Evolutionary conservation across 1,140 invertebrate genomes (phyloP).

Genomic region (Armadillidium nasatum): DNA sequence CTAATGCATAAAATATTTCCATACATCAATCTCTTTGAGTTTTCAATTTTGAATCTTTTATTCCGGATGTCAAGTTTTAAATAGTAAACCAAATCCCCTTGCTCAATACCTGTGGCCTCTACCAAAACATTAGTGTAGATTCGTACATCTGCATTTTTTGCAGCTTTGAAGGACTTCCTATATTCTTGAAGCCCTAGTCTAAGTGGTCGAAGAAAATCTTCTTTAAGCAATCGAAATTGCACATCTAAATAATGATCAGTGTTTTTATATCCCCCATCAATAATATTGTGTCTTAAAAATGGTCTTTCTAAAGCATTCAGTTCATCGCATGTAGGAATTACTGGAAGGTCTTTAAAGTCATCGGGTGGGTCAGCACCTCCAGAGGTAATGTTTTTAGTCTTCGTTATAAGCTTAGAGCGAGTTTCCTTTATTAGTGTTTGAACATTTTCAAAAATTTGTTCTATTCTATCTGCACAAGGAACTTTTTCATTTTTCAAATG

Average conservation of each 20-base stretch:
- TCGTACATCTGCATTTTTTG: slow-evolving; percentile 23
- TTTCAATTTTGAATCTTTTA: slow-evolving; percentile 38
- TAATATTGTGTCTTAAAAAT: slow-evolving; percentile 58
- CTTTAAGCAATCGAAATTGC: slow-evolving; percentile 67
- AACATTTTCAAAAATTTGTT: too few species aligned
- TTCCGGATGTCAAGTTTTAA: slow-evolving; percentile 19
- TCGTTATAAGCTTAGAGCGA: too few species aligned
- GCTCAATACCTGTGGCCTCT: slow-evolving; percentile 19
- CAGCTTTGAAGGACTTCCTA: not conserved
- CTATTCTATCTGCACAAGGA: too few species aligned
- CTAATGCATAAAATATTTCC: too few species aligned
- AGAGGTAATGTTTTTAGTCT: too few species aligned
- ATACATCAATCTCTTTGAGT: slow-evolving; percentile 60
- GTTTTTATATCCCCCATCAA: slow-evolving; percentile 58
- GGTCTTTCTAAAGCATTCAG: not conserved
- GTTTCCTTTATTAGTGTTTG: too few species aligned
- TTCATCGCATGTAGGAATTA: slow-evolving; percentile 30
- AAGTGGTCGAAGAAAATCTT: slow-evolving; percentile 48
- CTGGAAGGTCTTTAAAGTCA: slow-evolving; percentile 25
- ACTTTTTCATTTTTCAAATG: too few species aligned
- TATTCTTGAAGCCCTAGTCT: slow-evolving; percentile 24
- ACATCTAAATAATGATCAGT: slow-evolving; percentile 69
- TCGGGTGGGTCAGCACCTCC: slow-evolving; percentile 25
- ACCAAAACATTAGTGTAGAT: slow-evolving; percentile 35
- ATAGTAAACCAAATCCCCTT: slow-evolving; percentile 20